phyloP scores from a whole-genome alignment of 2,113 vertebrate genomes.

The Tapirus terrestris region DNA sequence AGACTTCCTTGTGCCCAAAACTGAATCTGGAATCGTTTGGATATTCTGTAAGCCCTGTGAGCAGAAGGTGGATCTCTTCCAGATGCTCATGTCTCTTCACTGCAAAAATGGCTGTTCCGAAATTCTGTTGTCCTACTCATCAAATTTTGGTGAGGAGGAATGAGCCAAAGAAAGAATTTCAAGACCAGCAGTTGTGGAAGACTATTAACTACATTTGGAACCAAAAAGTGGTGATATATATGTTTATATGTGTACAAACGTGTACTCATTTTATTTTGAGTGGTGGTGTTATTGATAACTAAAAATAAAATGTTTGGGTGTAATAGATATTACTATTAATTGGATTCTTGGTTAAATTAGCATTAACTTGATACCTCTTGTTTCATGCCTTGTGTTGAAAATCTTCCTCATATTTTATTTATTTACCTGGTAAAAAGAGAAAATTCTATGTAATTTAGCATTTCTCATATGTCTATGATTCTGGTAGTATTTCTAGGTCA shows the following conservation, averaged over 20 bases:
- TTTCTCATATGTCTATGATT: neutral
- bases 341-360: neutral
- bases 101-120: neutral
- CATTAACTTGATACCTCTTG: neutral
- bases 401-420: slow-evolving; percentile 49
- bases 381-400: neutral
- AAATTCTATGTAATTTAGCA: neutral
- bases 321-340: neutral
- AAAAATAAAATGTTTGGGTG: neutral
- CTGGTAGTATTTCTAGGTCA: neutral
- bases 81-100: neutral
- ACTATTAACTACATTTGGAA: neutral
- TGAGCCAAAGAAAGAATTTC: slow-evolving; percentile 1
- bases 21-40: slow-evolving; percentile 16
- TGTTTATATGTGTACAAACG: neutral
- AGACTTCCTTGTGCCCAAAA: slow-evolving; percentile 9
- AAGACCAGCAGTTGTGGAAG: neutral
- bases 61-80: neutral
- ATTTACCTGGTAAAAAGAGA: neutral
- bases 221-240: neutral
- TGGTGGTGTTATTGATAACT: neutral
- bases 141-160: slow-evolving; percentile 15
- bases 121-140: slow-evolving; percentile 31
- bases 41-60: neutral
- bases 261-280: neutral